A percentile compares a stretch with the other conserved stretches of the same genome.
Evolutionary conservation across 1,140 invertebrate species (phyloP).

Genomic region (Calosoma granatense): DNA sequence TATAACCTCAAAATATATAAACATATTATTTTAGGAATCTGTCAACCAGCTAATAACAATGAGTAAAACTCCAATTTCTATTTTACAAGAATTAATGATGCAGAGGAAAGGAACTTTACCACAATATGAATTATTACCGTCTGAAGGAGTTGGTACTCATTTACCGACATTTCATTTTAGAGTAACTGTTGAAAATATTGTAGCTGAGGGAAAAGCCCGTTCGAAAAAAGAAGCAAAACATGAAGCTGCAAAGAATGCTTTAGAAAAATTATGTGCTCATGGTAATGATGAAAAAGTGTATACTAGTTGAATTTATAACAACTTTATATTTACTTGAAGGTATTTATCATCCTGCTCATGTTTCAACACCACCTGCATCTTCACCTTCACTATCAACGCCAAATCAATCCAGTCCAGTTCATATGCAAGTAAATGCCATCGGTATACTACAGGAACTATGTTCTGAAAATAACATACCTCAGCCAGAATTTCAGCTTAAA

Average conservation of each 20-base stretch:
- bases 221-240: conserved; percentile 55
- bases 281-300: not conserved
- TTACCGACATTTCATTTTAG: conserved; percentile 48
- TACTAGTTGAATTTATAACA: not conserved
- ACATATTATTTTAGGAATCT: too few species aligned
- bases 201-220: conserved; percentile 36
- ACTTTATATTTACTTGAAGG: not conserved
- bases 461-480: conserved; percentile 41
- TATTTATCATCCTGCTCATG: not conserved
- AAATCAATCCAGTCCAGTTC: not conserved
- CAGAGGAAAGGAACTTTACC: conserved; percentile 39
- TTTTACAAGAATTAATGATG: conserved; percentile 45
- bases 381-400: not conserved
- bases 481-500: conserved; percentile 42
- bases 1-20: too few species aligned
- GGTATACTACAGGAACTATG: conserved; percentile 33
- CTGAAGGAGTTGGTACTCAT: conserved; percentile 44
- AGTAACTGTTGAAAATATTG: conserved; percentile 17
- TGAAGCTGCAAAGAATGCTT: conserved; percentile 40
- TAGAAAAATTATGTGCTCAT: conserved; percentile 29
- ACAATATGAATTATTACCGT: conserved; percentile 47
- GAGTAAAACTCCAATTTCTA: conserved; percentile 44
- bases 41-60: too few species aligned
- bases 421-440: conserved; percentile 18
- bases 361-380: not conserved